phyloP scores from a whole-genome alignment of 1,140 invertebrate species.

The Sarcophaga bullata region DNA sequence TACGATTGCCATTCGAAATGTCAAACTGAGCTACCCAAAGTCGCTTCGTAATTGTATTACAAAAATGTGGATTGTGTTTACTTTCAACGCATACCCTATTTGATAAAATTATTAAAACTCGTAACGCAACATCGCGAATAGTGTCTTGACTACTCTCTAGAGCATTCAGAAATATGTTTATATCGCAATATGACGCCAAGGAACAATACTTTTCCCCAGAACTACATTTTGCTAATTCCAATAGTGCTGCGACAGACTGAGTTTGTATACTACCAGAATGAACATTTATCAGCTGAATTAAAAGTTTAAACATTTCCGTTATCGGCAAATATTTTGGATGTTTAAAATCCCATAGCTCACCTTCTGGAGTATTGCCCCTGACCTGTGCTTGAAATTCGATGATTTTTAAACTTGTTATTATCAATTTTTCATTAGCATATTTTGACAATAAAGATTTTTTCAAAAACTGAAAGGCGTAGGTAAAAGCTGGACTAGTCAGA shows the following conservation, averaged over 20 bases:
- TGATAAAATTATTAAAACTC: constrained; percentile 76
- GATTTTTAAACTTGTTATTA: constrained; percentile 75
- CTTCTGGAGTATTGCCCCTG: constrained; percentile 65
- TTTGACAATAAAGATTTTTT: constrained; percentile 71
- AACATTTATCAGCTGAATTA: constrained; percentile 82
- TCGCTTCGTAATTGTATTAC: constrained; percentile 71
- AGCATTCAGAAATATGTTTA: constrained; percentile 79
- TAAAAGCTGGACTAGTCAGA: constrained; percentile 78
- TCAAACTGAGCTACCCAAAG: constrained; percentile 85
- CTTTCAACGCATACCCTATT: constrained; percentile 75
- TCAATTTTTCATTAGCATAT: constrained; percentile 68
- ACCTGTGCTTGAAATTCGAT: constrained; percentile 78
- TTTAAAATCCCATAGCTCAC: constrained; percentile 68
- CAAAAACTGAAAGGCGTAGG: constrained; percentile 85
- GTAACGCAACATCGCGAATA: constrained; percentile 84
- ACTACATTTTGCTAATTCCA: constrained; percentile 80
- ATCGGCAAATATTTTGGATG: constrained; percentile 83
- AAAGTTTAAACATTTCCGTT: constrained; percentile 80
- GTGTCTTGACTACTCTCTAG: constrained; percentile 74
- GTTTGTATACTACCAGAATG: constrained; percentile 77
- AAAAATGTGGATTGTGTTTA: constrained; percentile 70
- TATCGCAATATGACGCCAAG: constrained; percentile 75
- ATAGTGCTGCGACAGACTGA: constrained; percentile 77
- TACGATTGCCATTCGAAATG: constrained; percentile 74
- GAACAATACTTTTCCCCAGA: constrained; percentile 73